phyloP scores from a whole-genome alignment of 2,797 vertebrate genomes.

The Ataeniobius toweri region DNA sequence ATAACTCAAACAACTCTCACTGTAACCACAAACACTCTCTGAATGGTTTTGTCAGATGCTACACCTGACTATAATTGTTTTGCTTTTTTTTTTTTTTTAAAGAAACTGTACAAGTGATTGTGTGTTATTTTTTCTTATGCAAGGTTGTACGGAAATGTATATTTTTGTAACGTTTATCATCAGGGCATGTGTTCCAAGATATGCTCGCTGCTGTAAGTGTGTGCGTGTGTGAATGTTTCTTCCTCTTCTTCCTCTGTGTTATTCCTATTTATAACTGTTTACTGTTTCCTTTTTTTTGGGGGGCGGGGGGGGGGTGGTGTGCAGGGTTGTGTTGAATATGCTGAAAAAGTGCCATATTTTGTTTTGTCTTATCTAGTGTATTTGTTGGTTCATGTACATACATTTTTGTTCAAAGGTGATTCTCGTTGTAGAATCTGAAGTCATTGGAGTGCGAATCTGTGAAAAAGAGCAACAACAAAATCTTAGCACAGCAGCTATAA shows the following conservation, averaged over 20 bases:
- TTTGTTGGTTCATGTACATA: conserved; percentile 48
- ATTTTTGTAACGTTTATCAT: conserved; percentile 84
- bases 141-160: conserved; percentile 84
- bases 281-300: conserved; percentile 29
- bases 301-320: conserved; percentile 3
- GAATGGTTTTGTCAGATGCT: conserved; percentile 40
- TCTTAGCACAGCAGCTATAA: not conserved
- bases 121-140: conserved; percentile 80
- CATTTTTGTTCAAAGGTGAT: conserved; percentile 29
- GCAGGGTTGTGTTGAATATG: conserved; percentile 52
- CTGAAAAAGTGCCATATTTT: conserved; percentile 81
- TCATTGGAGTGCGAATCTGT: not conserved
- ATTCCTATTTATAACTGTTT: conserved; percentile 66
- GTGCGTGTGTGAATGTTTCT: conserved; percentile 53
- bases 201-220: conserved; percentile 66
- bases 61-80: conserved; percentile 40
- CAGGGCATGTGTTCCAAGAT: conserved; percentile 79
- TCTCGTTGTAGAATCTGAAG: not conserved
- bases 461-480: not conserved
- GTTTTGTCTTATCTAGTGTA: conserved; percentile 67
- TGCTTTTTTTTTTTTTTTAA: conserved; percentile 2
- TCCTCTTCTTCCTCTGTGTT: conserved; percentile 69
- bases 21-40: conserved; percentile 64
- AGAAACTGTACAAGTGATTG: conserved; percentile 43
- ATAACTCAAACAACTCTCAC: conserved; percentile 58